These are phyloP conservation scores for Tyto alba DNA, from an alignment of 2,113 vertebrate genomes.

Conservation along the genomic window DNA sequence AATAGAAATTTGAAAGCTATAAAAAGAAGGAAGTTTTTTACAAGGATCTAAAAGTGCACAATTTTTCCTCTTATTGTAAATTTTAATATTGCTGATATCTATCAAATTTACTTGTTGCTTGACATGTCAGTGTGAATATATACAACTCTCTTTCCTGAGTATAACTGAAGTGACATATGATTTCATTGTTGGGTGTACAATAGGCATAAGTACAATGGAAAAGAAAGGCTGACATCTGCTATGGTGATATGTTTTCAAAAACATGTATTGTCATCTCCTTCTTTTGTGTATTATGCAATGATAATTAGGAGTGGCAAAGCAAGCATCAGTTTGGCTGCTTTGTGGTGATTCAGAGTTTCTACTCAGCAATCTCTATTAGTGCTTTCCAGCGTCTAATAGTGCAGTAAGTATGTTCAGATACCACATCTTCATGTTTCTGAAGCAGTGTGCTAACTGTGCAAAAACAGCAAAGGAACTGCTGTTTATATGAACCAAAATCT, in stretches of 20 bases:
- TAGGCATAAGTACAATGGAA: slow-evolving; percentile 17
- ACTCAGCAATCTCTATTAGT: background rate
- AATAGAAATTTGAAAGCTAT: background rate
- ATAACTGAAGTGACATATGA: slow-evolving; percentile 34
- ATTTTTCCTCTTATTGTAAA: slow-evolving; percentile 10
- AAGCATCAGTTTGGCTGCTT: background rate
- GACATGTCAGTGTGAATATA: slow-evolving; percentile 1
- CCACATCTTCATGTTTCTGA: background rate
- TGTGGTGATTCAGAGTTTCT: background rate
- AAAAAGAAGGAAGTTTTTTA: background rate
- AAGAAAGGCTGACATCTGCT: slow-evolving; percentile 18
- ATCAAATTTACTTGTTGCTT: slow-evolving; percentile 21
- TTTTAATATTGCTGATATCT: background rate
- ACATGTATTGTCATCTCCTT: background rate
- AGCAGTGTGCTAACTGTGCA: background rate
- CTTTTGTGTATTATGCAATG: background rate
- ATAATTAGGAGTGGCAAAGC: slow-evolving; percentile 29
- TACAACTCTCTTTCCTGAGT: slow-evolving; percentile 8
- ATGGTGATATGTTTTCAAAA: slow-evolving; percentile 16
- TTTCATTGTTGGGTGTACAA: slow-evolving; percentile 38
- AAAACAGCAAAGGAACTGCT: background rate
- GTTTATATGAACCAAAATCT: background rate
- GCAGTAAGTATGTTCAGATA: background rate
- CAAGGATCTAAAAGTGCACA: background rate
- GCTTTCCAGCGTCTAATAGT: background rate